Evolutionary conservation across 2,797 vertebrate species (phyloP), one percentile per base, ranked within the genome.

Genomic region (Gallinago stenura): DNA sequence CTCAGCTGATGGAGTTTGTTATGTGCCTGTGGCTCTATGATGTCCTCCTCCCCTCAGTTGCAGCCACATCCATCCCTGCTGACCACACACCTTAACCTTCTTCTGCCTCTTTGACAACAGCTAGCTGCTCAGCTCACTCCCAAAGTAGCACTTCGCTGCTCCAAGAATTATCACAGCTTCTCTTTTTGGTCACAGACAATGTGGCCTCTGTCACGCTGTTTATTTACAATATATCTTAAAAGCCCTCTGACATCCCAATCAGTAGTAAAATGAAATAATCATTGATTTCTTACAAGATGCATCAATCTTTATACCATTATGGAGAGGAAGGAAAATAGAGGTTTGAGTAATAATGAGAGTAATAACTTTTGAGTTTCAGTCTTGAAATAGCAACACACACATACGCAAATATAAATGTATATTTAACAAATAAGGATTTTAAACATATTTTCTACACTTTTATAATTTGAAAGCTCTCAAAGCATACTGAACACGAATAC

Each of bases 241-340:
- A 92, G 86, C 64, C 46, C 64, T 69, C 51, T 82, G 69, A 83
- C 85, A 69, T 83, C 83, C 61, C 69, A 60, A 60, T 76, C 66
- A 84, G 73, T 13, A 90, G 62, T 18, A 77, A 91, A 95, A 92
- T n/a, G 15, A 95, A 89, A 94, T 82, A 91, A 90, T 82, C 35
- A 61, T 89, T 70, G 93, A 87, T 95, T 91, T 82, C 72, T 83
- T 86, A 70, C 25, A 69, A 90, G 58, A 91, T 22, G 22, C 51
- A 72, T 69, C 60, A 60, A 70, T 79, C 50, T 90, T 83, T 66
- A 54, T 57, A 58, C 43, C 89, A 48, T 61, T 66, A 78, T 30
- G 35, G 58, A 87, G n/a, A 76, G 60, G 28, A 92, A 90, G 68
- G 33, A 90, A 95, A 89, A 94, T 0, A 64, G 66, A 93, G 62